Conservation (phyloP, 2,797 vertebrate genomes). For the Tolypeutes matacus region DNA sequence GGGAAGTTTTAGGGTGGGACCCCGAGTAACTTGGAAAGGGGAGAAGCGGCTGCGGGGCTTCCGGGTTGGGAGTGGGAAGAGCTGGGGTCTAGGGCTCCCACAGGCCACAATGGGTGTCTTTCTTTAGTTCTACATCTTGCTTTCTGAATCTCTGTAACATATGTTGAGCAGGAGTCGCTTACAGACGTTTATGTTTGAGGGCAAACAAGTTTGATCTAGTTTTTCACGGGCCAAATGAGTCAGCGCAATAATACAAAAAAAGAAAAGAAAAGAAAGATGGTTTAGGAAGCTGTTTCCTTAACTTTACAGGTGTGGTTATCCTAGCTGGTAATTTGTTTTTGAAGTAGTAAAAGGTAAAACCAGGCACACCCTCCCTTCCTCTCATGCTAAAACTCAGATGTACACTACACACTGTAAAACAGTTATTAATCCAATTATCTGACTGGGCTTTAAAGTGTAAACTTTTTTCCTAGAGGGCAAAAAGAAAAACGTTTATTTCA, state of each 20-base stretch:
- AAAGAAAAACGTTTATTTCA: not conserved
- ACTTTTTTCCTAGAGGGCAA: not conserved
- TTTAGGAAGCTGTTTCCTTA: not conserved
- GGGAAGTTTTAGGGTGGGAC: not conserved
- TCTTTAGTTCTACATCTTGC: not conserved
- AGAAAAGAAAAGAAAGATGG: not conserved
- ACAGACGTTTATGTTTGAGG: not conserved
- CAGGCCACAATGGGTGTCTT: not conserved
- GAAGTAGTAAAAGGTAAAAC: not conserved
- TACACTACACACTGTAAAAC: not conserved
- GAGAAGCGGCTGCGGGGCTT: not conserved
- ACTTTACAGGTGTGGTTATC: not conserved
- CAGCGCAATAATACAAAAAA: not conserved
- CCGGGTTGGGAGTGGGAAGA: not conserved
- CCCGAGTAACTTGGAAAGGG: not conserved
- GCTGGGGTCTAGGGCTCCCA: not conserved
- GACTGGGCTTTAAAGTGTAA: not conserved
- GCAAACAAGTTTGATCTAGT: not conserved
- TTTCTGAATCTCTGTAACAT: not conserved
- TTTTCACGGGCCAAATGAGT: not conserved
- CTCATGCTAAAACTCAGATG: not conserved
- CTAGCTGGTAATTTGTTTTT: conserved; percentile 19
- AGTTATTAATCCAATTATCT: not conserved
- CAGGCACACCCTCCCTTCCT: not conserved
- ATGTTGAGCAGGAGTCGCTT: not conserved